These are phyloP conservation scores for Adelognathus sp. DNA, from an alignment of 2,888 invertebrate species.

Conservation along the genomic window DNA sequence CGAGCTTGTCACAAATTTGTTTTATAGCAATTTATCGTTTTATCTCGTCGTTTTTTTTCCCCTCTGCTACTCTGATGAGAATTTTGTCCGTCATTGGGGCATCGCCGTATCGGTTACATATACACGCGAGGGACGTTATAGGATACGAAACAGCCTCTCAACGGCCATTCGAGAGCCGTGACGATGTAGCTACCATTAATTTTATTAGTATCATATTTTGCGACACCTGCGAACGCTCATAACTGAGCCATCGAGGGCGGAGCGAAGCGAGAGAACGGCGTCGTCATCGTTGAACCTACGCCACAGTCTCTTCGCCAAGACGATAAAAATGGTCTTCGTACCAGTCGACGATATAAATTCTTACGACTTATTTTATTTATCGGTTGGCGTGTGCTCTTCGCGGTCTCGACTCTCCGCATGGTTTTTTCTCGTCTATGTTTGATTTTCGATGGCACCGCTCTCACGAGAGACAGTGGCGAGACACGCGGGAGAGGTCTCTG, in stretches of 20 bases:
- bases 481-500: too few species aligned
- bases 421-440: background rate
- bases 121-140: slow-evolving; percentile 10
- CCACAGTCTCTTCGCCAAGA: slow-evolving; percentile 39
- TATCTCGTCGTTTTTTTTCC: background rate
- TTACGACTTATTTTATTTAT: slow-evolving; percentile 67
- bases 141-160: slow-evolving; percentile 17
- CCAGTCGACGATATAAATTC: slow-evolving; percentile 65
- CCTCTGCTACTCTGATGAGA: background rate
- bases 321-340: slow-evolving; percentile 42
- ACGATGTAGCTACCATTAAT: slow-evolving; percentile 68
- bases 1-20: background rate
- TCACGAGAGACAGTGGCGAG: too few species aligned
- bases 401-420: background rate
- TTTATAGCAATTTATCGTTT: background rate
- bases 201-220: slow-evolving; percentile 73
- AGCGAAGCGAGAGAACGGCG: slow-evolving; percentile 28
- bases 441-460: background rate
- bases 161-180: slow-evolving; percentile 29
- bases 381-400: slow-evolving; percentile 47
- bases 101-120: background rate
- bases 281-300: slow-evolving; percentile 60
- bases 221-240: slow-evolving; percentile 69
- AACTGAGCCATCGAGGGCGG: too few species aligned
- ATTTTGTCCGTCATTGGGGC: background rate